Conservation (phyloP, 2,797 vertebrate genomes). For the Eurystomus glaucurus region DNA sequence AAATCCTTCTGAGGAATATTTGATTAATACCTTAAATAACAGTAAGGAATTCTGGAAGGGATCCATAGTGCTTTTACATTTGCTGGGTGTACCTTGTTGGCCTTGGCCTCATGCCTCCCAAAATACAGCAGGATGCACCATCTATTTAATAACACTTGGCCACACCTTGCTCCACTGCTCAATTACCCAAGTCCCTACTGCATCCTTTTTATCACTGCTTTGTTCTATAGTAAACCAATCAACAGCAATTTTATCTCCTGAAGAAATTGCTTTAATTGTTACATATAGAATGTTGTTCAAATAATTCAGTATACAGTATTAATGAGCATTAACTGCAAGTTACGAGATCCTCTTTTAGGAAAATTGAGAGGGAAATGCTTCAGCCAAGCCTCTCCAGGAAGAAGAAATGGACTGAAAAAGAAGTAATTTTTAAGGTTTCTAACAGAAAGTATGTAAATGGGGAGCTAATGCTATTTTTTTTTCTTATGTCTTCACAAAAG, state of each 20-base stretch:
- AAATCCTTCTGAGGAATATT: background rate
- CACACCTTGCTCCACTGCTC: background rate
- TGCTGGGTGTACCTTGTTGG: background rate
- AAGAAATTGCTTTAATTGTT: background rate
- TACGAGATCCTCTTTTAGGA: background rate
- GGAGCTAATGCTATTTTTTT: fast-evolving
- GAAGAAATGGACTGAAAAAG: background rate
- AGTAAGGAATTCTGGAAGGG: background rate
- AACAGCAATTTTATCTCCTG: background rate
- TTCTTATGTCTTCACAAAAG: background rate
- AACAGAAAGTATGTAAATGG: background rate
- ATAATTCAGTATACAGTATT: background rate
- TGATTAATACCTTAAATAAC: background rate
- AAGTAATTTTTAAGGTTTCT: background rate
- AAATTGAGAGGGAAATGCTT: background rate
- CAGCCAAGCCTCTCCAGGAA: background rate
- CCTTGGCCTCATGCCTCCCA: background rate
- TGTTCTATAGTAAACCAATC: background rate
- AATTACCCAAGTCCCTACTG: background rate
- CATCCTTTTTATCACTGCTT: background rate
- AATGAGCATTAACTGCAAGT: background rate
- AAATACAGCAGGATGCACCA: background rate
- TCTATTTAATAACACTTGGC: background rate
- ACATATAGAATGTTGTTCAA: background rate
- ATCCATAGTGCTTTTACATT: background rate